phyloP scores from a whole-genome alignment of 2,113 vertebrate species.

The Haplotaxodon microlepis region DNA sequence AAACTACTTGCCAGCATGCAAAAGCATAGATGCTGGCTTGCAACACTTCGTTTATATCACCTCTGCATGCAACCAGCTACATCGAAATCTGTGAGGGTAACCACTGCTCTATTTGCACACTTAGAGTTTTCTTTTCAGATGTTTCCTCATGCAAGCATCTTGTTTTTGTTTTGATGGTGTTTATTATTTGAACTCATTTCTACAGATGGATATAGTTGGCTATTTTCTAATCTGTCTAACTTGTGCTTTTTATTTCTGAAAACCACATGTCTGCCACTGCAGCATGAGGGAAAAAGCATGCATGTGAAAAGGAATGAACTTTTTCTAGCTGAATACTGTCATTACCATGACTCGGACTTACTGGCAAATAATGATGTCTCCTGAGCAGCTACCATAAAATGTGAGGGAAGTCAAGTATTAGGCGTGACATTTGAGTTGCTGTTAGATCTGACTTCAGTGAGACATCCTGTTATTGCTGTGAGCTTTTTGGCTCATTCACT shows the following conservation, averaged over 20 bases:
- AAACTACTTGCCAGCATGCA: not conserved
- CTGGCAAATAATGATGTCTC: not conserved
- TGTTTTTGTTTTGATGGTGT: not conserved
- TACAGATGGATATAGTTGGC: not conserved
- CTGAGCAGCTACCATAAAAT: not conserved
- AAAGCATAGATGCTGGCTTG: not conserved
- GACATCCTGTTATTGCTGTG: not conserved
- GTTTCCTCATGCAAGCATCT: not conserved
- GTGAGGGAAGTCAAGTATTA: not conserved
- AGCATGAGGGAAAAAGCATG: not conserved
- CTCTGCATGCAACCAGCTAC: not conserved
- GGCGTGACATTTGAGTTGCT: not conserved
- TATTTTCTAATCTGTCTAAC: not conserved
- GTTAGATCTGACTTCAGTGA: not conserved
- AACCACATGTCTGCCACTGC: not conserved
- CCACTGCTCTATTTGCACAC: not conserved
- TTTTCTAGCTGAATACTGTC: not conserved
- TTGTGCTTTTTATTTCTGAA: not conserved
- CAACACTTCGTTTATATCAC: not conserved
- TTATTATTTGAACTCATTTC: not conserved
- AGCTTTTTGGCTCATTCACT: not conserved
- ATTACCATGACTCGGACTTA: not conserved
- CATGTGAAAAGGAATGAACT: not conserved
- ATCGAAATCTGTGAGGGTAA: not conserved
- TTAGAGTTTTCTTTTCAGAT: not conserved